Base-by-base conservation (phyloP, 2,797 vertebrate species). In the Bovichtus diacanthus region DNA sequence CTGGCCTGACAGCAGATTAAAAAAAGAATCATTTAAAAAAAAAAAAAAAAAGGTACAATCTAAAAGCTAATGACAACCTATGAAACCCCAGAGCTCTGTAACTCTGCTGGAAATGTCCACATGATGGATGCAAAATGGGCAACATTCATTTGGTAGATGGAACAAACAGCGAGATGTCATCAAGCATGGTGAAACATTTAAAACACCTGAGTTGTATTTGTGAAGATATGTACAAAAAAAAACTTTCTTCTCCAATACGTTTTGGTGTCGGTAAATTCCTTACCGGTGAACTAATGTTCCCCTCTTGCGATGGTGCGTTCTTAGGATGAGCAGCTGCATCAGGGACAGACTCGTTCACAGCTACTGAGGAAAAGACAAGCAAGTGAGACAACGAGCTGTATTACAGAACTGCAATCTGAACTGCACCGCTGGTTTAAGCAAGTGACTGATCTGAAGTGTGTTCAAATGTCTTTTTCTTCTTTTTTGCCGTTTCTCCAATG, bases 241-340 rank as follows among this genome's bases (percentile, higher is more conserved):
- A 47, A 18, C 12, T 16, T 54, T 54, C 3, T 34, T 25, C 13
- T 31, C 3, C 16, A 3, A 21, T 5, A 16, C 4, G 0, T 47
- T 25, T 25, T 6, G 0, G 5, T 47, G 29, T 10, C 58, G 44
- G 70, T 59, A 0, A 50, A 59, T 56, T 74, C 34, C 89, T 92
- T 80, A 95, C 94, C 78, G 1, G 27, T 27, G 77, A 19, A 10
- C 29, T 29, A 6, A 12, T 39, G 53, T 70, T 78, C 31, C 4
- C 21, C 6, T 84, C 72, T 65, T 72, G 80, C 4, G 51, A 25
- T 1, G 36, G 21, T 36, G 68, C 53, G 55, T 65, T 83, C 78
- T 29, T 62, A 9, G 29, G 31, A 43, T 47, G 78, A 70, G 54
- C 25, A 27, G 73, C 44, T 36, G 8, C 5, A 13, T 86, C 84